Conservation (phyloP, 2,888 invertebrate genomes). For the Beris morrisii region DNA sequence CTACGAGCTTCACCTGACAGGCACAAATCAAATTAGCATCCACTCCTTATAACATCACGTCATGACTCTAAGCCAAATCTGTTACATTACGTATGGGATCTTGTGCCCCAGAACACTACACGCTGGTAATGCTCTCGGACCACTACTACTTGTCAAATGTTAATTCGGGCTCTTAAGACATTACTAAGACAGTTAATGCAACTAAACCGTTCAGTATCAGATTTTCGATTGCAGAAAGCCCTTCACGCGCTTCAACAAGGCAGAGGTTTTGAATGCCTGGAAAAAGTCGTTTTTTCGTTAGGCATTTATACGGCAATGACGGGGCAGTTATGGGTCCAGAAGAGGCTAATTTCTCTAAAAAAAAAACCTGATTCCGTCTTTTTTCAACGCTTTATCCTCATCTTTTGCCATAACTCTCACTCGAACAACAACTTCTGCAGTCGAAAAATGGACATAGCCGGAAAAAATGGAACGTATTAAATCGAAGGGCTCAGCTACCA, state of each 20-base stretch:
- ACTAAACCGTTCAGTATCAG: conserved; percentile 17
- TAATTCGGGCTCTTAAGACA: conserved; percentile 26
- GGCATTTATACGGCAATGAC: too few species aligned
- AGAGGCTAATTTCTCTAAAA: too few species aligned
- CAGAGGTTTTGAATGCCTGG: background rate
- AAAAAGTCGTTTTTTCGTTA: too few species aligned
- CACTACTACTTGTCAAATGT: conserved; percentile 29
- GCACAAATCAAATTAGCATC: conserved; percentile 33
- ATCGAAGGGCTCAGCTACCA: too few species aligned
- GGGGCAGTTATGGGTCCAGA: too few species aligned
- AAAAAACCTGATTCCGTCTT: too few species aligned
- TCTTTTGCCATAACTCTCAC: too few species aligned
- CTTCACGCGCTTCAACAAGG: background rate
- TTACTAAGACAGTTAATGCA: conserved; percentile 14
- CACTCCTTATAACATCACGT: conserved; percentile 30
- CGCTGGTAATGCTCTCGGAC: conserved; percentile 23
- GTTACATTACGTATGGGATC: conserved; percentile 22
- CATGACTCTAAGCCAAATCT: conserved; percentile 32
- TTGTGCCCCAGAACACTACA: background rate
- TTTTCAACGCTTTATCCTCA: too few species aligned
- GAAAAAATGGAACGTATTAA: too few species aligned
- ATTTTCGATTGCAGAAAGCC: conserved; percentile 4
- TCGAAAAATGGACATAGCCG: too few species aligned
- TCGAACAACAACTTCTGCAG: too few species aligned
- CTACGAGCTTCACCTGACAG: conserved; percentile 29